A percentile compares a stretch with the other conserved stretches of the same genome.
Evolutionary conservation across 2,113 vertebrate species (phyloP).

Genomic region (Cryptotis parvus): DNA sequence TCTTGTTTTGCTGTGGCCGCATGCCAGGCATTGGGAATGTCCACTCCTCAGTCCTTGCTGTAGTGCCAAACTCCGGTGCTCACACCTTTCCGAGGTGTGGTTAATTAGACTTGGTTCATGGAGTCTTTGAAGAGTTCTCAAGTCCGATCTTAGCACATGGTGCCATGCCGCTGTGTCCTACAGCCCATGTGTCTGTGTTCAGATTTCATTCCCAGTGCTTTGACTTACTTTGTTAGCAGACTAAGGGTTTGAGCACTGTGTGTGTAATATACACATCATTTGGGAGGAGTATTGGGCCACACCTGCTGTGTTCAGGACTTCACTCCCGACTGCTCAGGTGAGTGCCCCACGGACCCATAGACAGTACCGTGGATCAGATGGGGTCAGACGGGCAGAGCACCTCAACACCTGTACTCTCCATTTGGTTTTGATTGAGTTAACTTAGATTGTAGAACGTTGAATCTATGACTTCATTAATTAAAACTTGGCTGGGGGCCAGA

Average conservation of each 20-base stretch:
- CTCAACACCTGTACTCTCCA: too few relatives aligned
- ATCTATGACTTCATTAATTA: neutral
- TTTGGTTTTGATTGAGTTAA: too few relatives aligned
- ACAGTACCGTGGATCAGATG: too few relatives aligned
- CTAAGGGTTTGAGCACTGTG: neutral
- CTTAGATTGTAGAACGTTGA: neutral
- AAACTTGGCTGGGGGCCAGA: too few relatives aligned
- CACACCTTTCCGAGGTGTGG: neutral
- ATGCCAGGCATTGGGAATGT: too few relatives aligned
- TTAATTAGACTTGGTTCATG: neutral
- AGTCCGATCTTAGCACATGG: slow-evolving; percentile 1
- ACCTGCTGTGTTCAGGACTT: too few relatives aligned
- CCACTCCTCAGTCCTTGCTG: neutral
- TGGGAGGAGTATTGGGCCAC: slow-evolving; percentile 4
- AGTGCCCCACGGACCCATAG: too few relatives aligned
- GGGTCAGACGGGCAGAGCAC: too few relatives aligned
- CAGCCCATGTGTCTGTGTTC: neutral
- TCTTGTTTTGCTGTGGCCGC: too few relatives aligned
- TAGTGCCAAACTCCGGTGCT: neutral
- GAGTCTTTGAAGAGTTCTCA: slow-evolving; percentile 27
- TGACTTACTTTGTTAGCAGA: slow-evolving; percentile 36
- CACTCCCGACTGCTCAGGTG: too few relatives aligned
- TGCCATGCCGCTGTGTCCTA: neutral
- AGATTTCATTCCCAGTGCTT: neutral
- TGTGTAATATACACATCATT: too few relatives aligned